phyloP scores from a whole-genome alignment of 2,888 invertebrate genomes.

The Cantharis rufa region DNA sequence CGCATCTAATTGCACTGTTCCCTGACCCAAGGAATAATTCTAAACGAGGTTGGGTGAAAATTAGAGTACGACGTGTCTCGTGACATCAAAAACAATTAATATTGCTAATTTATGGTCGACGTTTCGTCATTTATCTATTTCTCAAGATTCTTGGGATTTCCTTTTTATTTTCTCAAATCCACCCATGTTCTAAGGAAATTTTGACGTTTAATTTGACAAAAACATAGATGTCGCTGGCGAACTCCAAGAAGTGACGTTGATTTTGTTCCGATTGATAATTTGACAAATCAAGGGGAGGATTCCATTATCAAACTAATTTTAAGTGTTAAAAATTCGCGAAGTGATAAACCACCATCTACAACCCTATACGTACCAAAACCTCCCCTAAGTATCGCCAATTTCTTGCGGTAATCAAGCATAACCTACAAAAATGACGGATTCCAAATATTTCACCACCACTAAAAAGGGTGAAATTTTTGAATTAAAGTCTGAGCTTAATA shows the following conservation, averaged over 20 bases:
- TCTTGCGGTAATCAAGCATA: background rate
- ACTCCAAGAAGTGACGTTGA: background rate
- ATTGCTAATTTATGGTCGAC: too few relatives aligned
- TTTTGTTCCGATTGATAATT: background rate
- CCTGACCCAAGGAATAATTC: too few relatives aligned
- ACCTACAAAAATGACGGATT: slow-evolving; percentile 83
- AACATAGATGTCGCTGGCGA: background rate
- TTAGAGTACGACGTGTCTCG: too few relatives aligned
- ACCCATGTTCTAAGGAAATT: background rate
- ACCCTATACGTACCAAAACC: background rate
- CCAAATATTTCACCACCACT: slow-evolving; percentile 99
- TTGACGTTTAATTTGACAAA: background rate
- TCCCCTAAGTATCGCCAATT: background rate
- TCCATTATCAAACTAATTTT: background rate
- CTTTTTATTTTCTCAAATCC: too few relatives aligned
- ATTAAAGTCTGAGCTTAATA: slow-evolving; percentile 96
- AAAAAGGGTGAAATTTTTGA: slow-evolving; percentile 99
- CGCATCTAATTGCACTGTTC: too few relatives aligned
- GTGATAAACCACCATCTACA: background rate
- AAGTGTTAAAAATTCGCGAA: background rate
- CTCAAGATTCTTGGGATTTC: too few relatives aligned
- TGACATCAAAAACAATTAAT: too few relatives aligned
- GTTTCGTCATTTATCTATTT: too few relatives aligned
- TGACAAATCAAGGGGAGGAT: background rate
- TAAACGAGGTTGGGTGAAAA: too few relatives aligned